phyloP scores from a whole-genome alignment of 1,140 invertebrate species.

The Uloborus diversus region DNA sequence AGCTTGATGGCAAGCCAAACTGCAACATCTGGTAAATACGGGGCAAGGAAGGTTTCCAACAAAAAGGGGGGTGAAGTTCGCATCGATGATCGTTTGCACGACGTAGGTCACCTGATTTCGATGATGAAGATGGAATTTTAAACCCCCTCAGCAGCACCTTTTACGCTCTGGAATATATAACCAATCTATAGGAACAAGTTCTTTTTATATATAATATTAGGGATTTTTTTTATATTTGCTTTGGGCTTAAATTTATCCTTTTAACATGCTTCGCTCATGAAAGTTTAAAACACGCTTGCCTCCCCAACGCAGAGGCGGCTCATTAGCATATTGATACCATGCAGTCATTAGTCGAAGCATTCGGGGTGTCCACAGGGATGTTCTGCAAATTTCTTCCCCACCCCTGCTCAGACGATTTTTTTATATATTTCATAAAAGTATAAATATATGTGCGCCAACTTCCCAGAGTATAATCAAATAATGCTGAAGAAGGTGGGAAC shows the following conservation, averaged over 20 bases:
- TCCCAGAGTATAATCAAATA: conserved; percentile 39
- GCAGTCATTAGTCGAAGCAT: conserved; percentile 25
- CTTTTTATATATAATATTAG: conserved; percentile 18
- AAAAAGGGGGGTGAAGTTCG: not conserved
- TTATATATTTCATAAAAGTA: not conserved
- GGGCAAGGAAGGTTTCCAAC: not conserved
- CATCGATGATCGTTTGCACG: conserved; percentile 25
- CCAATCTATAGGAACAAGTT: not conserved
- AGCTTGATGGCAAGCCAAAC: not conserved
- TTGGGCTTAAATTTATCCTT: conserved; percentile 22
- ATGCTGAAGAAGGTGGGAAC: not conserved
- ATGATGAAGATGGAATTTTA: conserved; percentile 25
- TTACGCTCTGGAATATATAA: not conserved
- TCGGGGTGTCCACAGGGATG: conserved; percentile 11
- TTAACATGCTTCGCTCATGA: conserved; percentile 35
- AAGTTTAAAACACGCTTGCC: conserved; percentile 38
- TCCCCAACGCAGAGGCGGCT: not conserved
- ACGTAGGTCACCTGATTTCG: conserved; percentile 28
- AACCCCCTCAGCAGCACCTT: not conserved
- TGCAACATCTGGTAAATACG: conserved; percentile 2
- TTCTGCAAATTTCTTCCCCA: not conserved
- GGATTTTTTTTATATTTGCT: not conserved
- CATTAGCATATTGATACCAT: conserved; percentile 46
- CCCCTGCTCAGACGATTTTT: not conserved
- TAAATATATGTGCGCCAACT: conserved; percentile 10